Evolutionary conservation across 2,797 vertebrate species (phyloP).

Genomic region (Anabas testudineus): DNA sequence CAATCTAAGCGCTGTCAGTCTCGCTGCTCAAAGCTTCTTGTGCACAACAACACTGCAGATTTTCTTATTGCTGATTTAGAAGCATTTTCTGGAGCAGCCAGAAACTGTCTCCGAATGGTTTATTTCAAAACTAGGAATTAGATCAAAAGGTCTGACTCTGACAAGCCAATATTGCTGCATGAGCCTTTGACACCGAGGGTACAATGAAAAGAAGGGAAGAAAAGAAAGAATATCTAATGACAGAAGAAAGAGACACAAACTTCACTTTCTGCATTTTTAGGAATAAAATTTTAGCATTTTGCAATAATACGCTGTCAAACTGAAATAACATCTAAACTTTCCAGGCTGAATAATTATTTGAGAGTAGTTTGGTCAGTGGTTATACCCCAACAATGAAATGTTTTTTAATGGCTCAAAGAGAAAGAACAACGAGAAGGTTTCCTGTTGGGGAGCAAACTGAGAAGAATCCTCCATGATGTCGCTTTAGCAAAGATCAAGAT

Average conservation of each 20-base stretch:
- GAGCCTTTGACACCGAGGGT: slow-evolving; percentile 28
- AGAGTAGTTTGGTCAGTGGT: too few relatives aligned
- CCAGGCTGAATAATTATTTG: too few relatives aligned
- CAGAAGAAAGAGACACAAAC: slow-evolving; percentile 8
- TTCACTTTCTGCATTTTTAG: slow-evolving; percentile 16
- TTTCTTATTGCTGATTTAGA: slow-evolving; percentile 38
- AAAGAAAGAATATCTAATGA: slow-evolving; percentile 19
- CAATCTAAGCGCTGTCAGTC: slow-evolving; percentile 51
- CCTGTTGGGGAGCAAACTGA: too few relatives aligned
- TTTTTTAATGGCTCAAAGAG: too few relatives aligned
- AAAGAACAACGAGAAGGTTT: too few relatives aligned
- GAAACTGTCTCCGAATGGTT: slow-evolving; percentile 46
- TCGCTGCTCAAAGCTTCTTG: slow-evolving; percentile 29
- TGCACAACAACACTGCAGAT: slow-evolving; percentile 1
- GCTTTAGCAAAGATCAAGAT: too few relatives aligned
- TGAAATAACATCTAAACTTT: too few relatives aligned
- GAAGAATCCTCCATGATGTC: too few relatives aligned
- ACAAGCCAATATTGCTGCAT: slow-evolving; percentile 41
- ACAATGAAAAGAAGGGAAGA: neutral
- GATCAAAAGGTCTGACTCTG: slow-evolving; percentile 16
- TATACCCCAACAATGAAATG: too few relatives aligned
- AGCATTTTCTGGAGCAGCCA: slow-evolving; percentile 30
- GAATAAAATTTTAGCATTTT: neutral
- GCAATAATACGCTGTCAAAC: neutral
- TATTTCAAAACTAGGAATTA: slow-evolving; percentile 53